phyloP scores from a whole-genome alignment of 2,797 vertebrate genomes.

The Pseudochaenichthys georgianus region DNA sequence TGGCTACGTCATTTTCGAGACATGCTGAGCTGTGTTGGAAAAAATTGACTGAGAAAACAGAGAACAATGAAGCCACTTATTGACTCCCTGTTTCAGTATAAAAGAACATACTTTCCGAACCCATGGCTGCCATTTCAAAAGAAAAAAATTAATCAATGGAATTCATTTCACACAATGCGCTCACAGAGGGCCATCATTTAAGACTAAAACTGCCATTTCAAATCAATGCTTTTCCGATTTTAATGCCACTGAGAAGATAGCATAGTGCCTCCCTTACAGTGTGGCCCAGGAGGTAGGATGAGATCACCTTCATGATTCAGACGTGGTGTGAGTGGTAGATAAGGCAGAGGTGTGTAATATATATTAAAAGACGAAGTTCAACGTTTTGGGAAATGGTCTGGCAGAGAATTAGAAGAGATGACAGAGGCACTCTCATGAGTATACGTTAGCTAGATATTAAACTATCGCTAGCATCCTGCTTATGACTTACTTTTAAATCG shows the following conservation, averaged over 20 bases:
- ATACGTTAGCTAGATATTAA: neutral
- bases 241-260: conserved; percentile 36
- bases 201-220: conserved; percentile 70
- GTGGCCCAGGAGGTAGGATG: conserved; percentile 18
- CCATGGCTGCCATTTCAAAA: conserved; percentile 67
- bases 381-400: neutral
- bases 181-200: conserved; percentile 66
- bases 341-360: neutral
- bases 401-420: neutral
- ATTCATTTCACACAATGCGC: conserved; percentile 67
- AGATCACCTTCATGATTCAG: conserved; percentile 44
- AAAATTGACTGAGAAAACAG: conserved; percentile 48
- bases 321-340: conserved; percentile 12
- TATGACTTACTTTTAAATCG: too few species aligned
- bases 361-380: conserved; percentile 12
- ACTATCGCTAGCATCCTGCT: neutral
- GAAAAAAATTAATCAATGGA: conserved; percentile 72
- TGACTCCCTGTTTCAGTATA: conserved; percentile 63
- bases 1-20: conserved; percentile 36
- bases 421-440: neutral
- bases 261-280: conserved; percentile 25
- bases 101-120: conserved; percentile 62
- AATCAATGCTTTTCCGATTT: conserved; percentile 66
- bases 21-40: conserved; percentile 35
- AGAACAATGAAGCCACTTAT: conserved; percentile 68